Evolutionary conservation across 1,140 invertebrate genomes (phyloP).

Genomic region (Idris sp.): DNA sequence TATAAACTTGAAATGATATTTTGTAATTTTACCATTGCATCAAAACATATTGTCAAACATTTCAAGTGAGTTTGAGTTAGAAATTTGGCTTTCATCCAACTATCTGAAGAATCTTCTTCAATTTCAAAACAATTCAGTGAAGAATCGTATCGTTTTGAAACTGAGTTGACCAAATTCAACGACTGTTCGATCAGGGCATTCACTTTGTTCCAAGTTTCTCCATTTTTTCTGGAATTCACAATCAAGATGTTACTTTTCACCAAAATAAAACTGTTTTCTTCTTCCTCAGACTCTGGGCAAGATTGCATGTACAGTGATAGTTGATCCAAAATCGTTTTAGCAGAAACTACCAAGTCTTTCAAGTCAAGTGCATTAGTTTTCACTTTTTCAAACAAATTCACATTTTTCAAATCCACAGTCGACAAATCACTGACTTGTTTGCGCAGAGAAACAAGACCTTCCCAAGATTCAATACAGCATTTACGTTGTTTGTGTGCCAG

Average conservation of each 20-base stretch:
- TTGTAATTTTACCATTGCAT: conserved; percentile 70
- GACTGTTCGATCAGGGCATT: conserved; percentile 71
- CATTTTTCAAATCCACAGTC: conserved; percentile 37
- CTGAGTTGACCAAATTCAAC: conserved; percentile 20
- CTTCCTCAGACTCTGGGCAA: conserved; percentile 77
- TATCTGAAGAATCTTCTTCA: conserved; percentile 63
- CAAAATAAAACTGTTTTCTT: conserved; percentile 61
- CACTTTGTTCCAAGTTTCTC: conserved; percentile 76
- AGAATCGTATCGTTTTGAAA: conserved; percentile 74
- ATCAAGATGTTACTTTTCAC: conserved; percentile 72
- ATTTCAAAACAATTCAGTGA: conserved; percentile 71
- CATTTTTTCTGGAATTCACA: conserved; percentile 77
- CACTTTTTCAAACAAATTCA: conserved; percentile 62
- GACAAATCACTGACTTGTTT: conserved; percentile 65
- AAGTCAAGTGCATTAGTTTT: conserved; percentile 67
- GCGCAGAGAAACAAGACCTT: conserved; percentile 71
- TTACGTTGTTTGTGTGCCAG: conserved; percentile 79
- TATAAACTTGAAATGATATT: conserved; percentile 67
- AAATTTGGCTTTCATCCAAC: conserved; percentile 67
- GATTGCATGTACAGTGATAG: conserved; percentile 80
- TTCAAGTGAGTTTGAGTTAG: conserved; percentile 71
- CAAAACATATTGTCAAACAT: conserved; percentile 63
- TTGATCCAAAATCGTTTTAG: conserved; percentile 80
- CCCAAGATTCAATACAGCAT: conserved; percentile 67
- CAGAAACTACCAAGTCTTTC: conserved; percentile 76